Evolutionary conservation across 2,113 vertebrate species (phyloP).

Genomic region (Nansenia antarctica): DNA sequence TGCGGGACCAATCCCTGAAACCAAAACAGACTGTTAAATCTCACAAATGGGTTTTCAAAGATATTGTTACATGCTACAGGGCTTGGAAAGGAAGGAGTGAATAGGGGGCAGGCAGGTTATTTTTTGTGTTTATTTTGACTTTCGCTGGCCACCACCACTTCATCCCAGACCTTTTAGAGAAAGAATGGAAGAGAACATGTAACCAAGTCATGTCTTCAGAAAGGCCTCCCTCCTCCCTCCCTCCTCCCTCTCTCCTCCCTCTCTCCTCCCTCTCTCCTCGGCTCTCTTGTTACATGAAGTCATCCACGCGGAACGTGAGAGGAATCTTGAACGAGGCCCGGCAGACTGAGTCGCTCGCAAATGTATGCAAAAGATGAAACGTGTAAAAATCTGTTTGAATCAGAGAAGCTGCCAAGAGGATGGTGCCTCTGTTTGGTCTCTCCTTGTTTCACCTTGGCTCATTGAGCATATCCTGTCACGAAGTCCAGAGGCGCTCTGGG

Average conservation of each 20-base stretch:
- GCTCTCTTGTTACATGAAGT: conserved; percentile 60
- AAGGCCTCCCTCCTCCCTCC: neutral
- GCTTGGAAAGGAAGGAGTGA: neutral
- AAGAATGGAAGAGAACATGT: conserved; percentile 21
- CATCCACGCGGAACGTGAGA: conserved; percentile 49
- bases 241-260: neutral
- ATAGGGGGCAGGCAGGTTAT: conserved; percentile 1
- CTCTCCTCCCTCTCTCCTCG: neutral
- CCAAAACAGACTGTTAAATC: conserved; percentile 39
- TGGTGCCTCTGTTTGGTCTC: neutral
- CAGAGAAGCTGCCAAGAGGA: neutral
- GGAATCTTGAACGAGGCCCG: conserved; percentile 11
- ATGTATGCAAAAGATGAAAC: conserved; percentile 35
- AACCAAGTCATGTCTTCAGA: conserved; percentile 1
- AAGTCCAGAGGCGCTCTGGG: neutral
- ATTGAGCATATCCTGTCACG: neutral
- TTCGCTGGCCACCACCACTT: conserved; percentile 32
- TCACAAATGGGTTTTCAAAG: conserved; percentile 31
- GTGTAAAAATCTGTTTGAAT: conserved; percentile 30
- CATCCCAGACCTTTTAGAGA: conserved; percentile 22
- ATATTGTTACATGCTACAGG: conserved; percentile 22
- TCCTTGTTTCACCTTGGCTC: neutral
- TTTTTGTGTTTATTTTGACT: conserved; percentile 41
- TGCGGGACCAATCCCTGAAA: conserved; percentile 27
- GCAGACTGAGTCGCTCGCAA: conserved; percentile 19